Conservation (phyloP, 2,797 vertebrate genomes). For the Fistularia commersonii region DNA sequence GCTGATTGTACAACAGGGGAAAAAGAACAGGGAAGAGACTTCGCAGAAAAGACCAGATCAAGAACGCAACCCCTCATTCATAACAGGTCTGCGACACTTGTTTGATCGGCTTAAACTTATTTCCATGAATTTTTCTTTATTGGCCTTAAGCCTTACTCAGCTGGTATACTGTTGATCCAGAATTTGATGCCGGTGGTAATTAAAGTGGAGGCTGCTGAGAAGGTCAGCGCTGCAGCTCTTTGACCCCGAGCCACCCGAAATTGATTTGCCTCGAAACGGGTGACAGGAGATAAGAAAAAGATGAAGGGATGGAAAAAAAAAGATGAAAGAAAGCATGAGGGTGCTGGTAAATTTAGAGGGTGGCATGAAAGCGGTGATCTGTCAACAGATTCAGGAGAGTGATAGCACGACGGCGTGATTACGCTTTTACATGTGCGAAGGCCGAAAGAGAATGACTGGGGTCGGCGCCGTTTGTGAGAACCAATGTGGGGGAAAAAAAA, state of each 20-base stretch:
- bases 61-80: too few relatives aligned
- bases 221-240: constrained; percentile 6
- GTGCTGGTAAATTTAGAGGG: constrained; percentile 22
- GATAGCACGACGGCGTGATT: constrained; percentile 1
- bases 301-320: constrained; percentile 1
- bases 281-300: constrained; percentile 25
- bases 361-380: constrained; percentile 8
- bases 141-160: constrained; percentile 12
- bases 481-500: not conserved
- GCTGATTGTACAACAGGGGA: too few relatives aligned
- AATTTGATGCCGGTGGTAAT: constrained; percentile 19
- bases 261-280: constrained; percentile 52
- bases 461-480: not conserved
- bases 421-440: constrained; percentile 12
- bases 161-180: constrained; percentile 21
- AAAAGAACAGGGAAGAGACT: too few relatives aligned
- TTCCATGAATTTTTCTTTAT: too few relatives aligned
- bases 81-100: too few relatives aligned
- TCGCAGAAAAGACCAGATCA: too few relatives aligned
- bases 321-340: not conserved
- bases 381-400: constrained; percentile 20
- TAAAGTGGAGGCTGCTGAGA: too few relatives aligned
- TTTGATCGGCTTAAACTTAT: too few relatives aligned
- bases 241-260: constrained; percentile 48
- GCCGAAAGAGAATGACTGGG: not conserved